Base-by-base conservation (phyloP, 2,888 invertebrate species). In the Metallyticus violacea region DNA sequence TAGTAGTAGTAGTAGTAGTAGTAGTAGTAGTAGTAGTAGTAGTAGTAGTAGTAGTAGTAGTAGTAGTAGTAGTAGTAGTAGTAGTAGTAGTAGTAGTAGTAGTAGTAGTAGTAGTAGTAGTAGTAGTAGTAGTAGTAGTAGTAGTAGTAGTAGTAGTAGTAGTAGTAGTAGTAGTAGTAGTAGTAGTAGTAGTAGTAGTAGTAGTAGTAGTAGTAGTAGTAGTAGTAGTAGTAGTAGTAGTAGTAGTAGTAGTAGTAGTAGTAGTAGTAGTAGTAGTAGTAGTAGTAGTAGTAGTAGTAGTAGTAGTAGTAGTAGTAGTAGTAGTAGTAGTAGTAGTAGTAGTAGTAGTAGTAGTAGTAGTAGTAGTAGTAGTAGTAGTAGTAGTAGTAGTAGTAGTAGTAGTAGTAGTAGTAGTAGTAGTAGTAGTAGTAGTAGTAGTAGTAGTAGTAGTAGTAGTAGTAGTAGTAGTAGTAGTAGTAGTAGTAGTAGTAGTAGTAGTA, bases 1-100 rank as follows among this genome's bases (percentile, higher is more conserved):
- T 81, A 81, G 81, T 81, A 81, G 81, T 81, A 81, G 81, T 81
- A 81, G 81, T 81, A 81, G 81, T 81, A 81, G 81, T 81, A 81
- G 81, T 81, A 81, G 81, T 81, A 81, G 81, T 81, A 81, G 81
- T 81, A 81, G 81, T 81, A 81, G 81, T 81, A 81, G 81, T 81
- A 81, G 81, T 81, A 81, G 81, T 81, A 81, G 81, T 81, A 81
- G 81, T 81, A 81, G 81, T 81, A 81, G 81, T 81, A 30, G 81
- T 81, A 81, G 81, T 81, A 81, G 81, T 81, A 81, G 81, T 81
- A 81, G 81, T 81, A 81, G 81, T 81, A 81, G 81, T 81, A 81
- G 81, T 81, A 30, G 81, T 81, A 81, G 81, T 81, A 81, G 81
- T 81, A 81, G 81, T 81, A 81, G 81, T 81, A 81, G 81, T 81